Percentiles rank a stretch among this genome's conserved stretches.
Conservation (phyloP, 2,113 vertebrate genomes). For the Epinephelus cyanopodus region DNA sequence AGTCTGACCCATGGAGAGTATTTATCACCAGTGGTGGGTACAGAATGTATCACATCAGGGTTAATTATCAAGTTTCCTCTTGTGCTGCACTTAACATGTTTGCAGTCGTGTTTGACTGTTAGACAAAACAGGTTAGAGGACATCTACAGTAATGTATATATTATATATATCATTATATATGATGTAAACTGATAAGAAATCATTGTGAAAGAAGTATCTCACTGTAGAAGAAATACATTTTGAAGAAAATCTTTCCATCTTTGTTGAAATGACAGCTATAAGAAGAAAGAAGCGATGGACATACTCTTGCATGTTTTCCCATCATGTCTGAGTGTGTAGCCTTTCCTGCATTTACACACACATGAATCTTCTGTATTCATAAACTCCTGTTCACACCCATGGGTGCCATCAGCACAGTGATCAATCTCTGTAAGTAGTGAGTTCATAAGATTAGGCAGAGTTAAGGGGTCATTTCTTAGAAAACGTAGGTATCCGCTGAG, state of each 20-base stretch:
- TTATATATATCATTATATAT: no score
- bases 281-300: no score
- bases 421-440: slow-evolving; percentile 77
- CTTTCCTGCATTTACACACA: slow-evolving; percentile 80
- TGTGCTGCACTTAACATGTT: background rate
- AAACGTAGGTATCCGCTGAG: background rate
- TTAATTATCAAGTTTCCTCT: background rate
- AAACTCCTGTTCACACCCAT: slow-evolving; percentile 88
- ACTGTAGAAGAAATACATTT: background rate
- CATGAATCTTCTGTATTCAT: slow-evolving; percentile 86
- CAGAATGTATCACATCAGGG: background rate
- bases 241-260: no score
- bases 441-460: background rate
- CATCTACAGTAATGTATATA: no score
- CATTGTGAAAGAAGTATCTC: no score
- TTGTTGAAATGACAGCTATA: no score
- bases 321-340: slow-evolving; percentile 87
- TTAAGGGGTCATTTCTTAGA: background rate
- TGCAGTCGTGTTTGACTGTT: background rate
- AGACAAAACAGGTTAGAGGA: no score
- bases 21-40: background rate
- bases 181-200: no score
- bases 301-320: slow-evolving; percentile 81
- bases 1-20: background rate
- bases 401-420: slow-evolving; percentile 79